Evolutionary conservation across 2,113 vertebrate genomes (phyloP).

Genomic region (Mustela lutreola): DNA sequence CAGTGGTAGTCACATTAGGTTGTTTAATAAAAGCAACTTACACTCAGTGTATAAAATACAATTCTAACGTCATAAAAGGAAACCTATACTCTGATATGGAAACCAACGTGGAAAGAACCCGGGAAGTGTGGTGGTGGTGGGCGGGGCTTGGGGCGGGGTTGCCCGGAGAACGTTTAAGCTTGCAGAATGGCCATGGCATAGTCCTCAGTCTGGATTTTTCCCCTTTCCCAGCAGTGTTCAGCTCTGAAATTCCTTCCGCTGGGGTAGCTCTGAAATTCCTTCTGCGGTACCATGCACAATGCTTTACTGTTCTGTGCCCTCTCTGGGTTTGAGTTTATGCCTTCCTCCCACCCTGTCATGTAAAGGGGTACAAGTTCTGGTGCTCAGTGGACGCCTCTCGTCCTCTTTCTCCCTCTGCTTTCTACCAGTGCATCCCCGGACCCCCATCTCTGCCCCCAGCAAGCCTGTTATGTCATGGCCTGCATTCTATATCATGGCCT

Average conservation of each 20-base stretch:
- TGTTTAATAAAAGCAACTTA: not conserved
- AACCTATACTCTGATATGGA: not conserved
- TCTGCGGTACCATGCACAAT: not conserved
- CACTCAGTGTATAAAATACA: not conserved
- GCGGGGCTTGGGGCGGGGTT: too few species aligned
- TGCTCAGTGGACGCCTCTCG: not conserved
- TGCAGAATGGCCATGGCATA: too few species aligned
- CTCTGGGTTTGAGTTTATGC: not conserved
- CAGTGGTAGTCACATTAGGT: not conserved
- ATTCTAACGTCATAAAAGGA: not conserved
- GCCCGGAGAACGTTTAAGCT: not conserved
- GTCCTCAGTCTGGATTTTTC: not conserved
- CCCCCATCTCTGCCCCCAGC: not conserved
- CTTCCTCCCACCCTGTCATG: not conserved
- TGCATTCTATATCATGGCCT: too few species aligned
- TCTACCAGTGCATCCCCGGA: not conserved
- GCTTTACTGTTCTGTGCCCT: too few species aligned
- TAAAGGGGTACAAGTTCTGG: not conserved
- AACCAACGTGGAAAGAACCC: not conserved
- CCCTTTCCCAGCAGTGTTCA: not conserved
- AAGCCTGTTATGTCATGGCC: too few species aligned
- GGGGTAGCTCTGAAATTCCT: not conserved
- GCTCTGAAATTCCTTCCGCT: not conserved
- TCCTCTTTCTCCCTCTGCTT: not conserved
- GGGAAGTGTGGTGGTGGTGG: not conserved